A percentile compares a stretch with the other conserved stretches of the same genome.
phyloP scores from a whole-genome alignment of 2,888 invertebrate species.

The Hyles lineata region DNA sequence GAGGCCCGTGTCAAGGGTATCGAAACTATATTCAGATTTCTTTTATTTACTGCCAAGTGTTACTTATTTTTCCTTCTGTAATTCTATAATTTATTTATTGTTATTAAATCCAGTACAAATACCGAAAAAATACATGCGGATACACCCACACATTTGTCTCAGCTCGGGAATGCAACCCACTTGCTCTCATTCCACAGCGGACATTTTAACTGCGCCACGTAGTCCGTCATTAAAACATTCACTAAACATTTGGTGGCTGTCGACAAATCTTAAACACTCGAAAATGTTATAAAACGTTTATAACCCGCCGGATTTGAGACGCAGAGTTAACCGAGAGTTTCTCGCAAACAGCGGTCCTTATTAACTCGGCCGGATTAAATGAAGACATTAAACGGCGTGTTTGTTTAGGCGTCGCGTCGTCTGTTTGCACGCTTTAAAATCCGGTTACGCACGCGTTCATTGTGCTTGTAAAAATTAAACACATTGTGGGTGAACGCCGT shows the following conservation, averaged over 20 bases:
- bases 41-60: no score
- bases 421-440: conserved; percentile 4
- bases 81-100: no score
- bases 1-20: no score
- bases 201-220: not conserved
- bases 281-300: conserved; percentile 15
- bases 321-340: not conserved
- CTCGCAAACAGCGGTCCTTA: conserved; percentile 16
- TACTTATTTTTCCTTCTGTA: no score
- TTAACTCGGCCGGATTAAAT: conserved; percentile 1
- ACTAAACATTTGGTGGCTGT: not conserved
- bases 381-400: conserved; percentile 38
- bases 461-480: conserved; percentile 7
- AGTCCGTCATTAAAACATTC: not conserved
- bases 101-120: no score
- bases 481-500: not conserved
- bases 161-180: no score
- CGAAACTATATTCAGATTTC: no score
- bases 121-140: no score
- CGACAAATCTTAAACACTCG: conserved; percentile 12
- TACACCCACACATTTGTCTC: no score
- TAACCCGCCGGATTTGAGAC: conserved; percentile 3
- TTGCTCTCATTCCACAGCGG: no score
- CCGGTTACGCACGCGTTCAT: conserved; percentile 13
- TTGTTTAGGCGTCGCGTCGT: conserved; percentile 49